These are phyloP conservation scores for Stomatorhinus ivindoensis DNA, from an alignment of 2,113 vertebrate species.

Conservation along the genomic window DNA sequence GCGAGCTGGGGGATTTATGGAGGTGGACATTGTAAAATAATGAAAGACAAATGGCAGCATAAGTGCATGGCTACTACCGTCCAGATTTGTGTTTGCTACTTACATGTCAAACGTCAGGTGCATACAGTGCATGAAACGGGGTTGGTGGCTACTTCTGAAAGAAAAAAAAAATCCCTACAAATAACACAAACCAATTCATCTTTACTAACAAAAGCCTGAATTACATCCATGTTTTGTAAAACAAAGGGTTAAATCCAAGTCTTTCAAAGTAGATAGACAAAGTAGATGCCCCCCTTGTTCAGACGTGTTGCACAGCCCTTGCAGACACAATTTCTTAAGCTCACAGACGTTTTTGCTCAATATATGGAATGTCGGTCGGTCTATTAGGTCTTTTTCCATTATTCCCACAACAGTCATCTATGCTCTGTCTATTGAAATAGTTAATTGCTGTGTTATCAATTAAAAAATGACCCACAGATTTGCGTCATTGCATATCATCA, in stretches of 20 bases:
- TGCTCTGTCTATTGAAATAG: neutral
- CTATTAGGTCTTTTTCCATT: too few relatives aligned
- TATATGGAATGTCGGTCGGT: neutral
- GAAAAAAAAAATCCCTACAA: neutral
- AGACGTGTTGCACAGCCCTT: too few relatives aligned
- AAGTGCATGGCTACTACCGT: neutral
- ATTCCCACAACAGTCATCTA: neutral
- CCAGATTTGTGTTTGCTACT: neutral
- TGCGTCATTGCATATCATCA: neutral
- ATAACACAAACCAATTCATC: neutral
- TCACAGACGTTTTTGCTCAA: too few relatives aligned
- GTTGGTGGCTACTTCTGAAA: neutral
- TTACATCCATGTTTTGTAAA: neutral
- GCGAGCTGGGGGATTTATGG: neutral
- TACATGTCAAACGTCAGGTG: neutral
- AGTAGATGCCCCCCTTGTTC: neutral
- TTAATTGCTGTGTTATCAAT: neutral
- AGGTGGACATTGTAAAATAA: neutral
- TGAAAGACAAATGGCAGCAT: neutral
- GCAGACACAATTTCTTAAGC: too few relatives aligned
- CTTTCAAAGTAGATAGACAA: neutral
- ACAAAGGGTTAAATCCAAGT: neutral
- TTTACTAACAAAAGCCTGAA: neutral
- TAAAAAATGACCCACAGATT: neutral
- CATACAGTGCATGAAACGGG: neutral